phyloP scores from a whole-genome alignment of 64 coral and sea anemone species.

The Acropora yongei region DNA sequence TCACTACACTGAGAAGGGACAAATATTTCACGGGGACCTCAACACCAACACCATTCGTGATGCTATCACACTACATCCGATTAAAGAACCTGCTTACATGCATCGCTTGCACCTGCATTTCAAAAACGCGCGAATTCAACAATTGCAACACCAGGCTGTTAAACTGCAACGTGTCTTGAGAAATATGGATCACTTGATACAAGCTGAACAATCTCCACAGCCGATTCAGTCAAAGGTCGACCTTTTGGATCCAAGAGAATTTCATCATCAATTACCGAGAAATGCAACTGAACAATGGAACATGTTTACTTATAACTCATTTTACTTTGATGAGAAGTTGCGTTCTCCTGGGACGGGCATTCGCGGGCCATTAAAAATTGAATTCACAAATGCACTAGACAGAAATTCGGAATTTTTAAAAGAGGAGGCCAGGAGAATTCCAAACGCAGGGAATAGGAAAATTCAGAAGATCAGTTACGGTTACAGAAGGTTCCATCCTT shows the following conservation, averaged over 20 bases:
- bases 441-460: conserved; percentile 54
- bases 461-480: conserved; percentile 86
- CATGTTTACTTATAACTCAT: conserved; percentile 79
- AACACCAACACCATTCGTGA: conserved; percentile 80
- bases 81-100: conserved; percentile 88
- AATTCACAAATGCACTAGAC: conserved; percentile 67
- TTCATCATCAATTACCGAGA: conserved; percentile 58
- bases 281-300: conserved; percentile 75
- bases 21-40: conserved; percentile 83
- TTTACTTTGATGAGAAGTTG: conserved; percentile 70
- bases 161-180: conserved; percentile 57
- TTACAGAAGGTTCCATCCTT: conserved; percentile 77
- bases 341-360: conserved; percentile 78
- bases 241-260: conserved; percentile 69
- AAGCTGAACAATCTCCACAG: conserved; percentile 1
- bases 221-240: conserved; percentile 55
- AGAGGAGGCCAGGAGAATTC: conserved; percentile 67
- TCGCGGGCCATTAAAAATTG: conserved; percentile 64
- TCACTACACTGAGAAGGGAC: conserved; percentile 77
- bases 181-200: conserved; percentile 78
- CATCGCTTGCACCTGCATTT: conserved; percentile 87
- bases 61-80: conserved; percentile 88
- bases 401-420: conserved; percentile 60
- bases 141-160: conserved; percentile 74
- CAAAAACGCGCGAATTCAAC: conserved; percentile 61